Evolutionary conservation across 2,888 invertebrate genomes (phyloP), one percentile per base, ranked within the genome.

Genomic region (Drosophila imparisetae): DNA sequence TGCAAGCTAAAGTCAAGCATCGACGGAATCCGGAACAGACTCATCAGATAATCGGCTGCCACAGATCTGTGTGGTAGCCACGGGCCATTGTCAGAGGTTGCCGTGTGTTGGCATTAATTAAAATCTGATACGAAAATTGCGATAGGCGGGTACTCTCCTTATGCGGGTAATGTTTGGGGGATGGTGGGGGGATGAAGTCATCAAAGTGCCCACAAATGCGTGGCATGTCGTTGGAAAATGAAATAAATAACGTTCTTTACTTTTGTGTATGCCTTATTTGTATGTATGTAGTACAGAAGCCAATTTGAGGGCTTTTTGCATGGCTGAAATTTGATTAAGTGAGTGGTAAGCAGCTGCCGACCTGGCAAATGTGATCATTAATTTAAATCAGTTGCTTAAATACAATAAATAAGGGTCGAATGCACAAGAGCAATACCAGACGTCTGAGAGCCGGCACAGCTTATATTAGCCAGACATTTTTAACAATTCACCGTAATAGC

Each of bases 401-500:
- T 72, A 80, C 82, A 80, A 85, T 87, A 85, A 85, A 85, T 89
- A 85, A 81, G 81, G 70, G 71, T 67, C 79, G 72, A 73, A 50
- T 65, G 60, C 48, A 66, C 24, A 54, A 69, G 21, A 30, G 52
- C 18, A 24, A 7, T 10, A 2, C 24, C 30, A 27, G 49, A 50
- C 29, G 36, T 36, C 48, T 54, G 55, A 49, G 52, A 57, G 38
- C 32, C 27, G 70, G 48, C 52, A 60, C 13, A 27, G 42, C 34
- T 48, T 42, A 55, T 81, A 90, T 90, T 85, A 83, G 89, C 83
- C 86, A 83, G 72, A 62, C 78, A 88, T 88, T 90, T 90, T 88
- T 88, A 88, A 90, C 88, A 83, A 90, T 90, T 91, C 77, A 66
- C 59, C 68, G 58, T 88, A 90, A 88, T 90, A 86, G 86, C 66